Base-by-base conservation (phyloP, 2,113 vertebrate species). In the Onychorhynchus coronatus region DNA sequence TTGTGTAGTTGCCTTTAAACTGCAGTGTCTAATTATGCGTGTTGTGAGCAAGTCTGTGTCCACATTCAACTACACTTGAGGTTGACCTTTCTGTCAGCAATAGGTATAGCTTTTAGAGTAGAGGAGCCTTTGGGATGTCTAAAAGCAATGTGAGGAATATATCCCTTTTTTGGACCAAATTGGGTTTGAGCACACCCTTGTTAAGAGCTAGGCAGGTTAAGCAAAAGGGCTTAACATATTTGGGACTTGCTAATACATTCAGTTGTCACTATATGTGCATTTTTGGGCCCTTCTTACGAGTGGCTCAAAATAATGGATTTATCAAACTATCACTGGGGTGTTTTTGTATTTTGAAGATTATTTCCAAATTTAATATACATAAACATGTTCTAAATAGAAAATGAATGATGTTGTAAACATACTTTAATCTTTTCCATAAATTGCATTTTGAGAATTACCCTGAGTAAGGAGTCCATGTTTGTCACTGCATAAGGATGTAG, bases 371-470 rank as follows among this genome's bases (percentile, higher is more conserved):
- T 71, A 77, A 49, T 56, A 46, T 35, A 55, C 1, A 4, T 46
- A 87, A 85, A 52, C 20, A 22, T 55, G 24, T 52, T 95, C 14
- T 72, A 76, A 42, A 8, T 55, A 67, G 70, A 67, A 92, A 76
- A 68, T 50, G 6, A 6, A 61, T 20, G 25, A 33, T 86, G 23
- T 83, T 90, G 47, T 92, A 79, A 61, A 56, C 28, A 83, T 80
- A 76, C 20, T 80, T 76, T 52, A 80, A 52, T 86, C 39, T 89
- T 82, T 91, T 88, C 53, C 53, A 66, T 91, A 70, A 95, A 91
- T 86, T 75, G 50, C 23, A 20, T 88, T 87, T 97, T 84, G 59
- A 23, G 83, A 75, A 61, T 95, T 96, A 49, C 37, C 61, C 52
- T 49, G 47, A 30, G 18, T 86, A 89, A 72, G 21, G 59, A 95